Evolutionary conservation across 2,113 vertebrate species (phyloP).

Genomic region (Alouatta palliata): DNA sequence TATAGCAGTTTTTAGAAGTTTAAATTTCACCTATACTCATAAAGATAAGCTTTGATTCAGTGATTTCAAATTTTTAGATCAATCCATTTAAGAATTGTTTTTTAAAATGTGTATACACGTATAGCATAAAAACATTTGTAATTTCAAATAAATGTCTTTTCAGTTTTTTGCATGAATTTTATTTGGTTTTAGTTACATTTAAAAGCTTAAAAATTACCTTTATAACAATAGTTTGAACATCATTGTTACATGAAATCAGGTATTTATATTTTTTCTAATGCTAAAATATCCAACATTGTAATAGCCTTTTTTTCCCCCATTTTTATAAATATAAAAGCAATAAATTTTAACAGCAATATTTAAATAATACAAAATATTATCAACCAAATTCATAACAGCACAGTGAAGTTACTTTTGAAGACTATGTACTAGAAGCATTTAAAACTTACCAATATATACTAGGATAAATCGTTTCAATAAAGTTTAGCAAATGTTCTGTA

Average conservation of each 20-base stretch:
- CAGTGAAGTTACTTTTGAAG: conserved; percentile 67
- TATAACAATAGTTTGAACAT: not conserved
- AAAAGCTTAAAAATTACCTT: not conserved
- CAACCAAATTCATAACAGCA: conserved; percentile 57
- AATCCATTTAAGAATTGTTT: not conserved
- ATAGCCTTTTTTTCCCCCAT: conserved; percentile 50
- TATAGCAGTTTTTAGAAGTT: conserved; percentile 18
- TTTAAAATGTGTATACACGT: not conserved
- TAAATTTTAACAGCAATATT: conserved; percentile 58
- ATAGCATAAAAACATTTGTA: not conserved
- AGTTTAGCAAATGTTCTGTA: conserved; percentile 40
- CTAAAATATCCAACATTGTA: conserved; percentile 26
- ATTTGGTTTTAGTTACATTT: conserved; percentile 9
- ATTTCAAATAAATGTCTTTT: not conserved
- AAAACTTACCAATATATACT: conserved; percentile 49
- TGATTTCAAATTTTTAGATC: not conserved
- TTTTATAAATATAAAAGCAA: conserved; percentile 43
- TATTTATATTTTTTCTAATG: conserved; percentile 31
- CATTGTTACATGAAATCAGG: conserved; percentile 23
- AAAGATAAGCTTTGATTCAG: not conserved
- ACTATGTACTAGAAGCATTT: conserved; percentile 52
- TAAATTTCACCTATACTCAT: not conserved
- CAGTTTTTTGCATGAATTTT: not conserved
- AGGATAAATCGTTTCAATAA: conserved; percentile 72
- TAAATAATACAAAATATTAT: conserved; percentile 64